phyloP scores from a whole-genome alignment of 2,113 vertebrate species.

The Oenanthe melanoleuca region DNA sequence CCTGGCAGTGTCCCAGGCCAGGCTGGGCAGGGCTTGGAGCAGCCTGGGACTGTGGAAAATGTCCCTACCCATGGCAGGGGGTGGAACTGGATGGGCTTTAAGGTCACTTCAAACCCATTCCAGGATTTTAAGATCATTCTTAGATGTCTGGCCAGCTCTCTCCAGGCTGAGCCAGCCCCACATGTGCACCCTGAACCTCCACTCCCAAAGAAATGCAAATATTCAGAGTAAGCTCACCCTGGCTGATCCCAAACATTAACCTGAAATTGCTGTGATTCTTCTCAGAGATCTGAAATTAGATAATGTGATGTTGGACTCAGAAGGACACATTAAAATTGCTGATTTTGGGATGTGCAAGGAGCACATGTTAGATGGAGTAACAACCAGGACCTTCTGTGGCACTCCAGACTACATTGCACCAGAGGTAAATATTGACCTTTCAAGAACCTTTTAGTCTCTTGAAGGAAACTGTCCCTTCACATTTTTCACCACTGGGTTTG shows the following conservation, averaged over 20 bases:
- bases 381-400: constrained; percentile 95
- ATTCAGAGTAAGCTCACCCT: background rate
- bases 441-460: background rate
- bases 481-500: background rate
- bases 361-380: constrained; percentile 87
- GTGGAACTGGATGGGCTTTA: background rate
- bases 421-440: constrained; percentile 79
- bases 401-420: constrained; percentile 98
- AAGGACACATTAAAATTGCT: constrained; percentile 98
- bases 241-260: background rate
- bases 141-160: background rate
- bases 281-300: constrained; percentile 94
- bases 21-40: no score
- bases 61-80: background rate
- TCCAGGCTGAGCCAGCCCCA: no score
- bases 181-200: background rate
- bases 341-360: constrained; percentile 99
- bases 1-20: background rate
- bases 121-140: background rate
- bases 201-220: fast-evolving
- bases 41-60: background rate
- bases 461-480: background rate
- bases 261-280: constrained; percentile 19
- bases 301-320: constrained; percentile 95
- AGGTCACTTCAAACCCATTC: background rate